Evolutionary conservation across 2,113 vertebrate genomes (phyloP).

Genomic region (Desmodus rotundus): DNA sequence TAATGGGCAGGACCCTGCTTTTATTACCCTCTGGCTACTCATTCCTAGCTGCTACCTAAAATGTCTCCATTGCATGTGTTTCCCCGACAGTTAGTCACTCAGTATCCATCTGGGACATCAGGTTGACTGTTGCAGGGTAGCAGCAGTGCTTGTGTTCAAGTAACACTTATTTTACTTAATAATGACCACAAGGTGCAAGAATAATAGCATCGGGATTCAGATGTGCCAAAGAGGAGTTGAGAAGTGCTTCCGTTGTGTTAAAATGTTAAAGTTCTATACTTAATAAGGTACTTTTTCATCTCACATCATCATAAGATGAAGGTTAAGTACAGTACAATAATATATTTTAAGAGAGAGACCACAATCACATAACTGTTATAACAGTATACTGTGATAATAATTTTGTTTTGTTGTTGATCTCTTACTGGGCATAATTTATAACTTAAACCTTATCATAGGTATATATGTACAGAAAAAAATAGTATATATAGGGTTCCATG

Average conservation of each 20-base stretch:
- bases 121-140: neutral
- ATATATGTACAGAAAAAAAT: neutral
- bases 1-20: too few species aligned
- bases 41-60: neutral
- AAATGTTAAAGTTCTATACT: neutral
- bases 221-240: neutral
- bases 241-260: neutral
- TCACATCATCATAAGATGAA: neutral
- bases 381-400: neutral
- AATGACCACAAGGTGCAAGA: neutral
- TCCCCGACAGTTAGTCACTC: neutral
- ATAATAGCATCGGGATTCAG: neutral
- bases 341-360: neutral
- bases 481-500: neutral
- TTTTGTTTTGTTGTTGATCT: neutral
- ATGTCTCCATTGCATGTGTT: neutral
- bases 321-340: neutral
- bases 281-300: neutral
- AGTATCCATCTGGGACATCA: neutral
- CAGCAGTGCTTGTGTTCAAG: neutral
- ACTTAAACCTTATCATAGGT: neutral
- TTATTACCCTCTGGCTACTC: too few species aligned
- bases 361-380: neutral
- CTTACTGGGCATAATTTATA: neutral
- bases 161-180: neutral